A percentile compares a stretch with the other conserved stretches of the same genome.
These are phyloP conservation scores for Micropterix aruncella DNA, from an alignment of 2,888 invertebrate genomes.

Conservation along the genomic window DNA sequence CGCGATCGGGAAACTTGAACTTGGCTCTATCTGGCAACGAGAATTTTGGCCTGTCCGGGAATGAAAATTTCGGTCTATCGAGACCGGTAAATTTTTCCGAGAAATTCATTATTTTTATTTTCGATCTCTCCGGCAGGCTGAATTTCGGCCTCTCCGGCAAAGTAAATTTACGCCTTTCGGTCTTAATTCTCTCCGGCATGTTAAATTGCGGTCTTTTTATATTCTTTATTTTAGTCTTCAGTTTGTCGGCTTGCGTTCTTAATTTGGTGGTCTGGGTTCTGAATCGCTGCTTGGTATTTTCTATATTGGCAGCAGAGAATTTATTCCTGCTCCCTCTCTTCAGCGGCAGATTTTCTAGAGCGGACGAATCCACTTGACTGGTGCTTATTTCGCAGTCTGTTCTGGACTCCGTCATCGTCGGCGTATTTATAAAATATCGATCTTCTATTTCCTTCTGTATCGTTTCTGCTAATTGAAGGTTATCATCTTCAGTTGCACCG, in stretches of 20 bases:
- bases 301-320: slow-evolving; percentile 28
- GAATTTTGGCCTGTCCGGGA: slow-evolving; percentile 44
- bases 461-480: slow-evolving; percentile 29
- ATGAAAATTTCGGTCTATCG: slow-evolving; percentile 31
- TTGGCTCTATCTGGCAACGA: slow-evolving; percentile 43
- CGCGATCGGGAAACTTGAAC: slow-evolving; percentile 48
- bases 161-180: slow-evolving; percentile 19
- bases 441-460: slow-evolving; percentile 50
- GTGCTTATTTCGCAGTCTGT: slow-evolving; percentile 51
- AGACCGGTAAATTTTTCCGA: slow-evolving; percentile 30
- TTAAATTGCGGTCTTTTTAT: slow-evolving; percentile 41
- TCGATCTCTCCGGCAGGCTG: slow-evolving; percentile 41
- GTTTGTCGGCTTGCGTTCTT: slow-evolving; percentile 54
- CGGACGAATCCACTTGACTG: slow-evolving; percentile 52
- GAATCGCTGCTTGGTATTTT: slow-evolving; percentile 48
- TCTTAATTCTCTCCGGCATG: slow-evolving; percentile 28
- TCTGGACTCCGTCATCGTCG: slow-evolving; percentile 41
- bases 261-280: slow-evolving; percentile 56
- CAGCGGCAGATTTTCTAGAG: slow-evolving; percentile 46
- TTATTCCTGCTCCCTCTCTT: slow-evolving; percentile 41
- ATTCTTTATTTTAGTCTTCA: slow-evolving; percentile 51
- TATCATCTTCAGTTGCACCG: slow-evolving; percentile 19
- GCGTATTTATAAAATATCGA: slow-evolving; percentile 42
- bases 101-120: slow-evolving; percentile 26
- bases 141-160: slow-evolving; percentile 41